Percentiles rank a stretch among this genome's conserved stretches.
Conservation (phyloP, 2,797 vertebrate genomes). For the Poecilia gillii region DNA sequence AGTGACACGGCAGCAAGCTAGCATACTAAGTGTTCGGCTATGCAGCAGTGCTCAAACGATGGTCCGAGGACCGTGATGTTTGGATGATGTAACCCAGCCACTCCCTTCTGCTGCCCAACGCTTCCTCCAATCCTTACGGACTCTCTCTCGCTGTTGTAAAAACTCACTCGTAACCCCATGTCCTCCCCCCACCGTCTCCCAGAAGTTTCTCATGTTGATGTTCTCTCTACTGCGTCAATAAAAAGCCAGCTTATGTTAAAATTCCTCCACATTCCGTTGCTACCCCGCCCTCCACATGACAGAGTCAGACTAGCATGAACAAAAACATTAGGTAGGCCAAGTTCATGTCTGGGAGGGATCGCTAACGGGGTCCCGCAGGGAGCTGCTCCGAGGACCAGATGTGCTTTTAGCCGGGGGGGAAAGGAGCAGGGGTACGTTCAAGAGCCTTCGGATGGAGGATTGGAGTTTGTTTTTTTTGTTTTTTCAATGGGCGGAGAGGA, state of each 20-base stretch:
- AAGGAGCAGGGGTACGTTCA: constrained; percentile 39
- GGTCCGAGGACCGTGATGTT: not conserved
- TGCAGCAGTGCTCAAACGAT: not conserved
- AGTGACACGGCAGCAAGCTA: not conserved
- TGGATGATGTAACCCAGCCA: constrained; percentile 49
- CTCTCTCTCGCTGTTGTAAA: not conserved
- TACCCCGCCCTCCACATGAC: constrained; percentile 26
- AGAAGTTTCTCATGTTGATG: constrained; percentile 56
- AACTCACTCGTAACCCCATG: not conserved
- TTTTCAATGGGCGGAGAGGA: constrained; percentile 36
- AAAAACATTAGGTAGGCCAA: constrained; percentile 82
- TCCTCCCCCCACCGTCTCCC: constrained; percentile 14
- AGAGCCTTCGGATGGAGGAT: constrained; percentile 23
- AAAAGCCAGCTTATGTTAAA: constrained; percentile 62
- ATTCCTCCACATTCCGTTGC: constrained; percentile 43
- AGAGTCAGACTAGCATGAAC: constrained; percentile 65
- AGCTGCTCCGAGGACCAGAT: constrained; percentile 75
- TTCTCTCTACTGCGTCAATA: constrained; percentile 68
- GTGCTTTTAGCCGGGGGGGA: constrained; percentile 57
- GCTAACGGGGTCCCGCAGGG: constrained; percentile 56
- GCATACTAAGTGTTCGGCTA: not conserved
- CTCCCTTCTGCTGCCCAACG: constrained; percentile 30
- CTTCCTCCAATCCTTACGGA: constrained; percentile 8
- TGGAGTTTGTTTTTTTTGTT: not conserved
- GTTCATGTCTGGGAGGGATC: constrained; percentile 77